phyloP scores from a whole-genome alignment of 2,113 vertebrate genomes.

The Ciconia boyciana region DNA sequence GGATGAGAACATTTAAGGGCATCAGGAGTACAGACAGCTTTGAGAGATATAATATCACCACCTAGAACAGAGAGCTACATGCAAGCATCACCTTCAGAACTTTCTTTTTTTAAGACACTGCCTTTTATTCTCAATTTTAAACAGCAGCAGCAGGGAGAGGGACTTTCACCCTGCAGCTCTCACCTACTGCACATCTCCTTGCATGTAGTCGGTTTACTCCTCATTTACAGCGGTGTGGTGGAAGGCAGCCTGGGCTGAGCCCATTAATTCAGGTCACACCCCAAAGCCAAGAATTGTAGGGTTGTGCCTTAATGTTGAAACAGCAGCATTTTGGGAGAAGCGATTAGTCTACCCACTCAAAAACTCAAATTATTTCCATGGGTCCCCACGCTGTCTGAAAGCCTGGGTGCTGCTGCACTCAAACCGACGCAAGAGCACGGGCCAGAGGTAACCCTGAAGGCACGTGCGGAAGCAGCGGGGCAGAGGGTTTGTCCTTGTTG shows the following conservation, averaged over 20 bases:
- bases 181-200: background rate
- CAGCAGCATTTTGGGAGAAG: background rate
- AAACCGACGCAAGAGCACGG: accelerated
- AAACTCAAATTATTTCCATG: background rate
- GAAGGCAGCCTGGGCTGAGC: background rate
- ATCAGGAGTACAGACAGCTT: background rate
- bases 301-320: background rate
- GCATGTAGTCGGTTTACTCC: accelerated
- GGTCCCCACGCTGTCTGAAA: background rate
- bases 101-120: background rate
- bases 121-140: background rate
- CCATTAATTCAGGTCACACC: background rate
- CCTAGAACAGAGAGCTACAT: background rate
- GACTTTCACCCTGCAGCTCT: background rate
- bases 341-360: background rate
- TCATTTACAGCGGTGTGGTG: accelerated
- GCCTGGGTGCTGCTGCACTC: background rate
- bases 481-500: background rate
- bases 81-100: background rate
- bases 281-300: background rate
- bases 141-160: background rate
- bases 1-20: background rate
- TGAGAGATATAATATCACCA: background rate
- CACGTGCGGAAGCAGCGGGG: accelerated
- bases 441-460: background rate